Evolutionary conservation across 2,888 invertebrate species (phyloP).

Genomic region (Choreutis nemorana): DNA sequence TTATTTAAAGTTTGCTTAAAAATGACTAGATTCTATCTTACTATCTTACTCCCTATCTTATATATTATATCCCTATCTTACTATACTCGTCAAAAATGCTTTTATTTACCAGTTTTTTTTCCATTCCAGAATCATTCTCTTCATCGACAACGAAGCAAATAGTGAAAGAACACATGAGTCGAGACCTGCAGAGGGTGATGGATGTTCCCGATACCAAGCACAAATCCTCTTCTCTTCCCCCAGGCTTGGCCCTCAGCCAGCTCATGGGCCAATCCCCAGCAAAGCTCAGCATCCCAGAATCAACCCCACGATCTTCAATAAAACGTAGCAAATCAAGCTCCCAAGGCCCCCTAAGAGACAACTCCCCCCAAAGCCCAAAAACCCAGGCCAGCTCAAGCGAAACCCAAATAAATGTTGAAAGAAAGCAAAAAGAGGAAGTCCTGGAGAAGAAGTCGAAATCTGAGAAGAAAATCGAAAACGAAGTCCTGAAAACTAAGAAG

Average conservation of each 20-base stretch:
- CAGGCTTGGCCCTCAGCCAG: slow-evolving; percentile 64
- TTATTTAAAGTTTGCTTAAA: no score
- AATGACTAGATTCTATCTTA: no score
- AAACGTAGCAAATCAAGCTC: slow-evolving; percentile 60
- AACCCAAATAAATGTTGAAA: slow-evolving; percentile 32
- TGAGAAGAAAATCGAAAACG: slow-evolving; percentile 54
- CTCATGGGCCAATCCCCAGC: slow-evolving; percentile 54
- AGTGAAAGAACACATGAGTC: slow-evolving; percentile 44
- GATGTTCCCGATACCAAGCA: slow-evolving; percentile 62
- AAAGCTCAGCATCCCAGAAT: slow-evolving; percentile 60
- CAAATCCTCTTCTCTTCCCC: slow-evolving; percentile 72
- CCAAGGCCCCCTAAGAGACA: slow-evolving; percentile 43
- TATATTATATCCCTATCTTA: no score
- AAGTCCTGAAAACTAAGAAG: slow-evolving; percentile 56
- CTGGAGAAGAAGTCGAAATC: slow-evolving; percentile 57
- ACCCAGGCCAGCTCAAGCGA: slow-evolving; percentile 19
- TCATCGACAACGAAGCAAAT: slow-evolving; percentile 58
- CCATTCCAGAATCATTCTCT: slow-evolving; percentile 54
- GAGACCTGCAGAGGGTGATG: slow-evolving; percentile 44
- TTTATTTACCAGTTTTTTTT: no score
- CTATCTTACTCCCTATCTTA: no score
- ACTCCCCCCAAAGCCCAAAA: slow-evolving; percentile 37
- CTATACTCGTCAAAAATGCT: no score
- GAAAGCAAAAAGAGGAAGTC: slow-evolving; percentile 51
- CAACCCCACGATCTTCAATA: slow-evolving; percentile 50